These are phyloP conservation scores for Melanophora roralis DNA, from an alignment of 2,888 invertebrate species.

Conservation along the genomic window DNA sequence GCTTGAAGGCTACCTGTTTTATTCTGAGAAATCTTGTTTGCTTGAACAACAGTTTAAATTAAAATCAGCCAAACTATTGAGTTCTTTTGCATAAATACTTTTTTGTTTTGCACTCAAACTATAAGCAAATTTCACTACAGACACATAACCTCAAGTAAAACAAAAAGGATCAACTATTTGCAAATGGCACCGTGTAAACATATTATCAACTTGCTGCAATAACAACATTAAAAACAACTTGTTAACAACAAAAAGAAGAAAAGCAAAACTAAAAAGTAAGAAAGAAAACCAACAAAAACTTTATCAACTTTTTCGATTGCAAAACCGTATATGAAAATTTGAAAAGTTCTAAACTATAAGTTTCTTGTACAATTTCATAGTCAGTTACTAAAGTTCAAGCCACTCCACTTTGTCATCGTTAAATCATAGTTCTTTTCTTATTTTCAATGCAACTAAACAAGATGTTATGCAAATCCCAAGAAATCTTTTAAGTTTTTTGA, in stretches of 20 bases:
- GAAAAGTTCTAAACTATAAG: background rate
- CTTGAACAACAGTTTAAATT: no score
- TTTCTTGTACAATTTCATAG: background rate
- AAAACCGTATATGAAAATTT: background rate
- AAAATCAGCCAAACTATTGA: no score
- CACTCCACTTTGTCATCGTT: background rate
- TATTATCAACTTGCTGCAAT: background rate
- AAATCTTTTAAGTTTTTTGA: slow-evolving; percentile 18
- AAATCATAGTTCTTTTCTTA: background rate
- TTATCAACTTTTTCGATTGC: slow-evolving; percentile 18
- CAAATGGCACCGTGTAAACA: slow-evolving; percentile 1
- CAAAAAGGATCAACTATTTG: background rate
- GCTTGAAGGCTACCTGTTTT: no score
- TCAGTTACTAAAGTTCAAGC: slow-evolving; percentile 13
- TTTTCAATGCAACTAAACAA: background rate
- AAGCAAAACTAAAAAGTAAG: background rate
- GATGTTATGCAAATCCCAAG: slow-evolving; percentile 10
- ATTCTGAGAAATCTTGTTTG: no score
- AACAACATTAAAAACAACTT: slow-evolving; percentile 2
- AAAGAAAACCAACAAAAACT: slow-evolving; percentile 16
- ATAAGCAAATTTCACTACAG: no score
- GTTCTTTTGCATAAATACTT: no score
- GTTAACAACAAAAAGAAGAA: background rate
- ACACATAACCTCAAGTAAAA: background rate
- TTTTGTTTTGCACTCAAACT: no score